Evolutionary conservation across 2,888 invertebrate species (phyloP), one percentile per base, ranked within the genome.

Genomic region (Melieria omissa): DNA sequence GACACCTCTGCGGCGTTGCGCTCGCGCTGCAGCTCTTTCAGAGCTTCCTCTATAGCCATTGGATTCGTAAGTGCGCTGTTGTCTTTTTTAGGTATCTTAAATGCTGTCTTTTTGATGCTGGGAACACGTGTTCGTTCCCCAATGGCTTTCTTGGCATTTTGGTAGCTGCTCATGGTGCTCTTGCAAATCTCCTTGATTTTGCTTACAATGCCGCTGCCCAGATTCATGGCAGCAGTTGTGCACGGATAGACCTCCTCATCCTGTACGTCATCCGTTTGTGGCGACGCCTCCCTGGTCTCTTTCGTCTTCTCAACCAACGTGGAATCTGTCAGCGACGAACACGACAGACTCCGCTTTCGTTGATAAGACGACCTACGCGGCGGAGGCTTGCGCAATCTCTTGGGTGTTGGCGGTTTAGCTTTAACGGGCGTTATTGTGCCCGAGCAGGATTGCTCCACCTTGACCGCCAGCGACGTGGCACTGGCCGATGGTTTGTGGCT

Each of bases 121-220:
- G 52, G 60, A 5, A 44, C 52, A 3, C 60, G n/a, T 6, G 49
- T 58, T 52, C 52, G 60, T 16, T 67, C 60, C 5, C 14, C 52
- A 16, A 60, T 16, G 4, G 52, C 67, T 7, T 57, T 62, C 47
- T 63, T 63, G 12, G 55, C 63, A 16, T 63, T 69, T 14, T 45
- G 42, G 29, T 69, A 65, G 10, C 60, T 52, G 14, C 44, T 72
- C 52, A 78, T 73, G 10, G 77, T 77, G 7, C 65, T 68, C 66
- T 75, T 76, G 47, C 75, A 78, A 9, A 78, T 72, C 8, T 71
- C 73, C 71, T 77, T 77, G 29, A 78, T 74, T 67, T 75, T 78
- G 49, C 63, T 73, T 5, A 78, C 73, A 52, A 78, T 74, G n/a
- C 76, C 73, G 45, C 46, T 57, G 0, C 74, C 63, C 12, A 76